These are phyloP conservation scores for Sphaerophoria rueppellii DNA, from an alignment of 2,888 invertebrate species.

Conservation along the genomic window DNA sequence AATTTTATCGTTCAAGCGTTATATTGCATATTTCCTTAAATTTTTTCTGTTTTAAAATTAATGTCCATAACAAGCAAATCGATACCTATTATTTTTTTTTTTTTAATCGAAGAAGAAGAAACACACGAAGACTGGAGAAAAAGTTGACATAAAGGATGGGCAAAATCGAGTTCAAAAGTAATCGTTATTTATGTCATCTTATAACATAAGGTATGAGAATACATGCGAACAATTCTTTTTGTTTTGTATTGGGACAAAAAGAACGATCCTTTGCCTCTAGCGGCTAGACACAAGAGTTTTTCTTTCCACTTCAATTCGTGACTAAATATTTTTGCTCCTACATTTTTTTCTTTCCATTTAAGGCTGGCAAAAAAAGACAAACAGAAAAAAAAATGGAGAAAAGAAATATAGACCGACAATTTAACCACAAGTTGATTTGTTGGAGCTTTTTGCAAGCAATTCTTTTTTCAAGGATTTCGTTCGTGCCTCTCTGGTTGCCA, in stretches of 20 bases:
- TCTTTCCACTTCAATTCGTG: background rate
- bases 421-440: slow-evolving; percentile 56
- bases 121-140: background rate
- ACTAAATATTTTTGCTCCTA: background rate
- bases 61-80: slow-evolving; percentile 48
- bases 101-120: slow-evolving; percentile 14
- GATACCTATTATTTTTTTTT: slow-evolving; percentile 35
- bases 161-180: slow-evolving; percentile 42
- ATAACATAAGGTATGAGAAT: slow-evolving; percentile 36
- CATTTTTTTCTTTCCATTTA: slow-evolving; percentile 8
- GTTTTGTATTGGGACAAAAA: background rate
- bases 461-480: slow-evolving; percentile 10
- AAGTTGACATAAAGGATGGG: slow-evolving; percentile 14
- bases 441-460: slow-evolving; percentile 16
- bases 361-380: background rate
- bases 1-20: background rate
- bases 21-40: slow-evolving; percentile 3
- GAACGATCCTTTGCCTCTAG: background rate
- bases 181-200: slow-evolving; percentile 61
- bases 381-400: background rate
- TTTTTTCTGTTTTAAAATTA: slow-evolving; percentile 24
- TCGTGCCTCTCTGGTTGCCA: background rate
- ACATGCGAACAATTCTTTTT: slow-evolving; percentile 2
- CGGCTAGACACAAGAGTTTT: slow-evolving; percentile 1
- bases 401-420: slow-evolving; percentile 28